A percentile compares a stretch with the other conserved stretches of the same genome.
Conservation (phyloP, 1,140 invertebrate species). For the Leptinotarsa lineolata region DNA sequence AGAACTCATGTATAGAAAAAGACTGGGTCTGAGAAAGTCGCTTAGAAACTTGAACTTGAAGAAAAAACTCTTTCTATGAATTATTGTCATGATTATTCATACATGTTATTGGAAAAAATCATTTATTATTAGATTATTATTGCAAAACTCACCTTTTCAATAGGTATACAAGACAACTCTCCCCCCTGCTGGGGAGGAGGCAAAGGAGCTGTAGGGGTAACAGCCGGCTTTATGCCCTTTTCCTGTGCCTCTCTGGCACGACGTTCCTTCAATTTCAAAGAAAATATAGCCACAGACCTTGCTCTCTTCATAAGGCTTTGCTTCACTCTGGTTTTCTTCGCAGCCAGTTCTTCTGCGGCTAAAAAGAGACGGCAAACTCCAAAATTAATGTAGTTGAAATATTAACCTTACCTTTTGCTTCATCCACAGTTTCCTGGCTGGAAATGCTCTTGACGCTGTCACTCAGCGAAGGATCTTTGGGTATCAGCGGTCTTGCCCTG, state of each 20-base stretch:
- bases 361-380: not conserved
- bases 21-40: not conserved
- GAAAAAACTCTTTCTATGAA: not conserved
- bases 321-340: slow-evolving; percentile 72
- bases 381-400: not conserved
- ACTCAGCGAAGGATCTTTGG: slow-evolving; percentile 53
- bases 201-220: slow-evolving; percentile 53
- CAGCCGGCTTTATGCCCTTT: slow-evolving; percentile 59
- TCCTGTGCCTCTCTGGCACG: slow-evolving; percentile 73
- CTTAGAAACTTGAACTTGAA: not conserved
- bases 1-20: not conserved
- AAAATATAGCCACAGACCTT: slow-evolving; percentile 80
- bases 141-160: slow-evolving; percentile 65
- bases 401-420: slow-evolving; percentile 45
- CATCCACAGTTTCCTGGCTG: slow-evolving; percentile 61
- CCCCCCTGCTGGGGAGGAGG: slow-evolving; percentile 71
- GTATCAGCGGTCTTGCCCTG: slow-evolving; percentile 41
- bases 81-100: not conserved
- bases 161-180: slow-evolving; percentile 79
- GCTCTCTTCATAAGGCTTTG: slow-evolving; percentile 78
- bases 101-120: not conserved
- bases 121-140: not conserved
- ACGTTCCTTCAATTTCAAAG: slow-evolving; percentile 74
- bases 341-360: slow-evolving; percentile 63
- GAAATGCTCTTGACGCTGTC: slow-evolving; percentile 62